phyloP scores from a whole-genome alignment of 2,113 vertebrate species.

The Pachypanchax playfairii region DNA sequence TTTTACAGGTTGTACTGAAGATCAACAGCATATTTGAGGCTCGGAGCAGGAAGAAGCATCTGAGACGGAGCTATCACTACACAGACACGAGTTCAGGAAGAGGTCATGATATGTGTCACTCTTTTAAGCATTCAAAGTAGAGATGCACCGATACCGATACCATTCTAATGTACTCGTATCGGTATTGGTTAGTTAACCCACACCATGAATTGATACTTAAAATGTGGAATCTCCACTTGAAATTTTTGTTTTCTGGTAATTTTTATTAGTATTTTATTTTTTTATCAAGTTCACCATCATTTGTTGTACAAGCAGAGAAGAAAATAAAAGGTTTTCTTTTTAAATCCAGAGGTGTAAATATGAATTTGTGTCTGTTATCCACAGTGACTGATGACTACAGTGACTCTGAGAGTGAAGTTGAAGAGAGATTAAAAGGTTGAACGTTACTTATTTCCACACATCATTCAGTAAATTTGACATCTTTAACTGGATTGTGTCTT shows the following conservation, averaged over 20 bases:
- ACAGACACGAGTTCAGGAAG: slow-evolving; percentile 87
- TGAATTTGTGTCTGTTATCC: slow-evolving; percentile 2
- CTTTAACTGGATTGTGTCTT: not conserved
- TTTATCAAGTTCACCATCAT: no score
- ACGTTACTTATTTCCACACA: not conserved
- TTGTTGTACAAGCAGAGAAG: no score
- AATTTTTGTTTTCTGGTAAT: no score
- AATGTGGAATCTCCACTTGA: no score
- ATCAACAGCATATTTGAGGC: slow-evolving; percentile 91
- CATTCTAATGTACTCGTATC: no score
- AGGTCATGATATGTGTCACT: slow-evolving; percentile 74
- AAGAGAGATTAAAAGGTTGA: slow-evolving; percentile 87
- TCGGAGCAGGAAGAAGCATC: slow-evolving; percentile 87
- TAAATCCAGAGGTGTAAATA: not conserved
- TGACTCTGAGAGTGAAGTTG: slow-evolving; percentile 90
- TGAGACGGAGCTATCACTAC: slow-evolving; percentile 88
- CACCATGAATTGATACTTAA: no score
- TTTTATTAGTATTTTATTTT: no score
- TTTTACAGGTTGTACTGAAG: slow-evolving; percentile 83
- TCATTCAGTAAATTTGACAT: not conserved
- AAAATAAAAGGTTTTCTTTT: no score
- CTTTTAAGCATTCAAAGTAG: not conserved
- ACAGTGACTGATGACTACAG: slow-evolving; percentile 91
- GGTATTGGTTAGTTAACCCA: no score
- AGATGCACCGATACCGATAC: no score